Evolutionary conservation across 2,888 invertebrate genomes (phyloP).

Genomic region (Parnassius mnemosyne): DNA sequence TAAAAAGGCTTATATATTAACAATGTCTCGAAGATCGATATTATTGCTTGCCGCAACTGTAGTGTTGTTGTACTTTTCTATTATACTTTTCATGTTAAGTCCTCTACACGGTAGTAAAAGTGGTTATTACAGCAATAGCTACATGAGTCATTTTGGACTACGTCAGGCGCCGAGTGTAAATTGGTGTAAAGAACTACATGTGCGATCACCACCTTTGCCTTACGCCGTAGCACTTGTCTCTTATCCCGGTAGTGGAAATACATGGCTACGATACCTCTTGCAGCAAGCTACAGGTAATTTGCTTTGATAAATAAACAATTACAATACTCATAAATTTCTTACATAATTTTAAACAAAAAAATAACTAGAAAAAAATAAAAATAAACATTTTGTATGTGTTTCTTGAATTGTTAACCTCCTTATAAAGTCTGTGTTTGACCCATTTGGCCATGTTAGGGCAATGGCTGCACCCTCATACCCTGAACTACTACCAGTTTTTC

Average conservation of each 20-base stretch:
- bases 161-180: slow-evolving; percentile 54
- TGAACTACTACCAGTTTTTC: too few species aligned
- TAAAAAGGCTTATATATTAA: slow-evolving; percentile 9
- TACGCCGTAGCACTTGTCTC: slow-evolving; percentile 84
- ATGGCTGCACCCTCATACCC: too few species aligned
- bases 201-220: slow-evolving; percentile 66
- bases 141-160: slow-evolving; percentile 53
- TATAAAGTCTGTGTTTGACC: too few species aligned
- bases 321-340: too few species aligned
- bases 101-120: slow-evolving; percentile 55
- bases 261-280: slow-evolving; percentile 89
- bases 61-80: slow-evolving; percentile 64
- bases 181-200: slow-evolving; percentile 79
- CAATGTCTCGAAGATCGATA: slow-evolving; percentile 64
- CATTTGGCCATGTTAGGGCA: too few species aligned
- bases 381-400: too few species aligned
- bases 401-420: too few species aligned
- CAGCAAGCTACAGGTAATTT: slow-evolving; percentile 87
- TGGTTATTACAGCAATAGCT: slow-evolving; percentile 48
- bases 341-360: too few species aligned
- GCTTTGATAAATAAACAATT: not conserved
- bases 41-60: slow-evolving; percentile 58
- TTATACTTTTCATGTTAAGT: slow-evolving; percentile 65
- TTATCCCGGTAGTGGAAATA: slow-evolving; percentile 92
- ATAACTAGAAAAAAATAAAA: too few species aligned